Evolutionary conservation across 2,888 invertebrate species (phyloP), one percentile per base, ranked within the genome.

Genomic region (Heliconius hortense): DNA sequence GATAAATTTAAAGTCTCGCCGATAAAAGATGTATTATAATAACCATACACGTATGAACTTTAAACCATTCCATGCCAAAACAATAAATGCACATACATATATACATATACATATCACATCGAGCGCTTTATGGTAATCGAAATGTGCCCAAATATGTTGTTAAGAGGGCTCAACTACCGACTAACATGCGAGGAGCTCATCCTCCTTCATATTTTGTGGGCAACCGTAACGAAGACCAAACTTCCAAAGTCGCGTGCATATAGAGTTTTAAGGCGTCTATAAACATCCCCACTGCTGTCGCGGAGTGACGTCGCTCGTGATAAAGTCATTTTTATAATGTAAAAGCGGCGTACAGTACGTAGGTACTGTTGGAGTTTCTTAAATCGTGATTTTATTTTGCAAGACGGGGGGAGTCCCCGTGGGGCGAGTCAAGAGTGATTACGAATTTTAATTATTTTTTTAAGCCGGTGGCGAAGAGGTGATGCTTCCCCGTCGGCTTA

Each of bases 401-500:
- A 85, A 86, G 86, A 81, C 80, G 82, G 48, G 43, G 48, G 48
- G 48, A 82, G 82, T 87, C 87, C 89, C 85, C 81, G 87, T 88
- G 92, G 90, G 85, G 83, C 88, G 90, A 93, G 90, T 94, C 94
- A 92, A 92, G 92, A 94, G 93, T 94, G 93, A 94, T 94, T 94
- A 93, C 93, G 91, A 93, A 93, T 94, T 94, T 94, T 94, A 94
- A 94, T 94, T 94, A 94, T 94, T 94, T 93, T 94, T 94, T 94
- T 93, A 94, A 94, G 94, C 93, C 94, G 89, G 92, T 92, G 92
- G 93, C 91, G 86, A 87, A 84, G 90, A 93, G 94, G 93, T 93
- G 94, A 93, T 91, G 93, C 88, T 93, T 92, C 92, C 92, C 91
- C 90, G 84, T 85, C 86, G 89, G 91, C 94, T 93, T 93, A 93